Evolutionary conservation across 2,797 vertebrate genomes (phyloP), one percentile per base, ranked within the genome.

Genomic region (Pogonophryne albipinna): DNA sequence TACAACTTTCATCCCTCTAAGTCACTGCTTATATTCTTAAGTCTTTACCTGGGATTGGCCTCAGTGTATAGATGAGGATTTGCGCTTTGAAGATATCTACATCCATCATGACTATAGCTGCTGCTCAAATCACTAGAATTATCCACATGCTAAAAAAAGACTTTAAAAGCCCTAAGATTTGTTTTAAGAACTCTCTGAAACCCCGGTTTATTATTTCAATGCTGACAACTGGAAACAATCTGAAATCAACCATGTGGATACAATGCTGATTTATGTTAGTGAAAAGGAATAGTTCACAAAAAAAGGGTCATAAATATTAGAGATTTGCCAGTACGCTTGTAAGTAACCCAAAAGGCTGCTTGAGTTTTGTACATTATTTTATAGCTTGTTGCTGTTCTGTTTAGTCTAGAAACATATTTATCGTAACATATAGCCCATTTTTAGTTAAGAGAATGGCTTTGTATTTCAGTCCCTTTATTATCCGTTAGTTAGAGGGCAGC

Each of bases 51-150:
- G 86, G 34, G 34, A 38, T 38, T 7, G 34, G 34, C 34, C 80
- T 60, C 17, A 52, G 20, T 66, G 66, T 67, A 41, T 66, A 57
- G 41, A 59, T 3, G 16, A 51, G 59, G 70, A 82, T 67, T 81
- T 83, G 53, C 11, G 11, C 79, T 85, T 78, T 77, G 79, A 85
- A 71, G 63, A 50, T 74, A 38, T 52, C 55, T 51, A 58, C 52
- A 69, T 84, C 70, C 38, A 42, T 76, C 68, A 72, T 53, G n/a
- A 57, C 14, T 52, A 23, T 23, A 44, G 27, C 31, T 69, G 52
- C 4, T 47, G 71, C 57, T 75, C 52, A 60, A 49, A 68, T 13
- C 6, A 15, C 51, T 56, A 15, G 65, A 79, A 79, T 67, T 44
- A 58, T 70, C 45, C 44, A n/a, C 41, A 17, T 23, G 19, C 49